Evolutionary conservation across 2,113 vertebrate species (phyloP), one percentile per base, ranked within the genome.

Genomic region (Antigone vipio): DNA sequence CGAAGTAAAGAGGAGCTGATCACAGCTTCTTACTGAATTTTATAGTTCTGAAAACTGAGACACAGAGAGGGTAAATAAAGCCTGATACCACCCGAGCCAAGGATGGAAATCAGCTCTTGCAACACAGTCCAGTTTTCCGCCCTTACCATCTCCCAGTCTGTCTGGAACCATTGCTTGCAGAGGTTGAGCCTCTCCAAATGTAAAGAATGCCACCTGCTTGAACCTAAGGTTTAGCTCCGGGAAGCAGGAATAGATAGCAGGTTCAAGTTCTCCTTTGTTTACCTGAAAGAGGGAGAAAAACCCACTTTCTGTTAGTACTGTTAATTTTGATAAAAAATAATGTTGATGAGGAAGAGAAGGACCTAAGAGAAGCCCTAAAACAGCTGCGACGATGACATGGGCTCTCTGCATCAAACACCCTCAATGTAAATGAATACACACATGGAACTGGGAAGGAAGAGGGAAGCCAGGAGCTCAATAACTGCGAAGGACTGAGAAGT

Each of bases 281-380:
- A 42, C 8, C 12, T 9, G 1, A 82, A 88, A 78, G 16, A 4
- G 8, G 6, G 42, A 16, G 5, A 4, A 4, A 15, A 5, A 1
- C 1, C 11, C 7, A 58, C 19, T 44, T 83, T 45, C 16, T 50
- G 5, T 27, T 29, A 45, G 17, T 17, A 55, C 11, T 60, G 14
- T 35, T 49, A 44, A 66, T 71, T 85, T 66, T 82, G 12, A 71
- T 35, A 21, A 7, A 74, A 81, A 55, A 40, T 15, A 20, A 18
- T 38, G 6, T 35, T 74, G 35, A 45, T 23, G 17, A 55, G 24
- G 16, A 76, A 89, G 13, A 52, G 8, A 76, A 49, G 34, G 2
- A 62, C 42, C 40, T 55, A 83, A 81, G 12, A 32, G 75, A 81
- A 92, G 21, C 9, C 26, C 34, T 71, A 30, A 66, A 83, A 32